phyloP scores from a whole-genome alignment of 2,113 vertebrate species.

The Anser brachyrhynchus region DNA sequence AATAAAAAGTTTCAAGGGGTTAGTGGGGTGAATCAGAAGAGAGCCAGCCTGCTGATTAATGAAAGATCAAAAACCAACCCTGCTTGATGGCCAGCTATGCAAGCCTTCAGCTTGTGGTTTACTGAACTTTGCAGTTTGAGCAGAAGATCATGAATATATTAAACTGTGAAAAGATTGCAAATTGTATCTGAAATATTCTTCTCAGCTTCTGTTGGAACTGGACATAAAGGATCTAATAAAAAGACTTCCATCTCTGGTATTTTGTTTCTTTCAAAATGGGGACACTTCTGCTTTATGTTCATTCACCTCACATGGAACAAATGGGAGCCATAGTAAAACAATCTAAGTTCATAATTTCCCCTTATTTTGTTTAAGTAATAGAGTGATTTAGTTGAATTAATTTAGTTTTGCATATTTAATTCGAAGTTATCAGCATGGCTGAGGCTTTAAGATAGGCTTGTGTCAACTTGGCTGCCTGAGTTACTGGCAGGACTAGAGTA shows the following conservation, averaged over 20 bases:
- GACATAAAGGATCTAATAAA: not conserved
- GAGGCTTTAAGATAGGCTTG: not conserved
- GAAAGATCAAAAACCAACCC: not conserved
- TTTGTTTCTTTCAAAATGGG: not conserved
- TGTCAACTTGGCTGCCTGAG: accelerated
- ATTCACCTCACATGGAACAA: not conserved
- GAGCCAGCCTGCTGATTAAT: not conserved
- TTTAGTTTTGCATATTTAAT: not conserved
- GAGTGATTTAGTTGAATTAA: not conserved
- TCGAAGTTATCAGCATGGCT: not conserved
- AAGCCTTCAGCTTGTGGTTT: not conserved
- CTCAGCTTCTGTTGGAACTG: not conserved
- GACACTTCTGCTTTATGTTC: not conserved
- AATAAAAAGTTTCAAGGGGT: not conserved
- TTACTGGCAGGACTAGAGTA: not conserved
- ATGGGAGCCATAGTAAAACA: not conserved
- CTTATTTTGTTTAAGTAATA: not conserved
- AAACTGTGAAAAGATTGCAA: not conserved
- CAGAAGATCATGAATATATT: not conserved
- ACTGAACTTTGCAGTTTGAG: not conserved
- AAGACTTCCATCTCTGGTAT: not conserved
- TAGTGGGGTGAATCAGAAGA: not conserved
- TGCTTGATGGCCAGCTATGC: not conserved
- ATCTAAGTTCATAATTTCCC: not conserved
- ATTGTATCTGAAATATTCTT: not conserved